Conservation (phyloP, 2,113 vertebrate genomes). For the Pimephales promelas region DNA sequence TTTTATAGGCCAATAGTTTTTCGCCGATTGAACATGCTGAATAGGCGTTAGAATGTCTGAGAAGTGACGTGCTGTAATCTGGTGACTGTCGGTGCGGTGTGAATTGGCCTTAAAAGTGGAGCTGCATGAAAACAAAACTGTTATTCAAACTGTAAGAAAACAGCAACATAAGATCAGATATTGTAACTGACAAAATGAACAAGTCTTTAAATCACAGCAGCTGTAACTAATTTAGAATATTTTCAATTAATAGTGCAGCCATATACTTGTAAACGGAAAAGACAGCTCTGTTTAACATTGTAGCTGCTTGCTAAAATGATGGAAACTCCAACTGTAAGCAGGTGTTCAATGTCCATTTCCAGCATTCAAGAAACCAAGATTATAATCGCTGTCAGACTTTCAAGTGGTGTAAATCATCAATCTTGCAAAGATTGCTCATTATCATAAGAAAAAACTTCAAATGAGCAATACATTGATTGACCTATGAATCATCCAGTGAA, state of each 20-base stretch:
- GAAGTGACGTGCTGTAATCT: too few species aligned
- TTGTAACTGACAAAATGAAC: not conserved
- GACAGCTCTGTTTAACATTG: not conserved
- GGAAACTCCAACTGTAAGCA: not conserved
- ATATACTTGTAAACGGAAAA: not conserved
- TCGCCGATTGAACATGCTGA: too few species aligned
- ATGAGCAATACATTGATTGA: not conserved
- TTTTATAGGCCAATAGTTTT: too few species aligned
- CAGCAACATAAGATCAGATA: not conserved
- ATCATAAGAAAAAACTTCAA: not conserved
- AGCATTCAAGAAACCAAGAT: not conserved
- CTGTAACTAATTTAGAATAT: not conserved
- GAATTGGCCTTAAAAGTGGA: too few species aligned
- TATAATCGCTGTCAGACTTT: not conserved
- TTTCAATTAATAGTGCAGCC: not conserved
- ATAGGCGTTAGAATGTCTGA: too few species aligned
- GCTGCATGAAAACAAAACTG: not conserved
- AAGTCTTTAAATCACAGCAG: not conserved
- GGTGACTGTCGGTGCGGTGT: too few species aligned
- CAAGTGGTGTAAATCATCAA: not conserved
- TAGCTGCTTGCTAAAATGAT: not conserved
- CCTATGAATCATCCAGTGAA: slow-evolving; percentile 5
- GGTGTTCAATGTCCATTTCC: not conserved
- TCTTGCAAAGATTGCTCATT: not conserved
- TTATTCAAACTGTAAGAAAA: not conserved